Base-by-base conservation (phyloP, 2,888 invertebrate species). In the Lymantria monacha region DNA sequence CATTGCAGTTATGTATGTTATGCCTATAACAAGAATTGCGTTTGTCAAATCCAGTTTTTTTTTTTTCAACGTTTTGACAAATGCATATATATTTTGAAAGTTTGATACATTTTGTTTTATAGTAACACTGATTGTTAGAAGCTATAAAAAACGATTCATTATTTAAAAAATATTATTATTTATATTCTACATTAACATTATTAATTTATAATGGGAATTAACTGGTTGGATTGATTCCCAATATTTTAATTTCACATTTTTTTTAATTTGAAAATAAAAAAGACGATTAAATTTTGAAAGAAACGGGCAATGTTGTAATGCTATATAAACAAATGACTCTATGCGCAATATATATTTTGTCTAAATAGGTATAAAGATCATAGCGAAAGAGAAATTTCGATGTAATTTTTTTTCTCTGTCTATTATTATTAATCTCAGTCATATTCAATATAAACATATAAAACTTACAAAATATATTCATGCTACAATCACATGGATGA, bases 191-290 rank as follows among this genome's bases (percentile, higher is more conserved):
- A 13, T 40, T 11, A 13, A 40, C 3, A 41, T 41, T n/a, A n/a
- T n/a, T n/a, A 41, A 7, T 41, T 41, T 36, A 42, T 0, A 10
- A 10, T 46, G 55, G 67, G 76, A 74, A 76, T 80, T 70, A 63
- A 59, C 70, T 67, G 78, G 81, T 81, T 81, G 81, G 81, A 74
- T 63, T 74, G 57, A 77, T 81, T 76, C 76, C 72, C 69, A 22
- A 22, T 57, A 7, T 37, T 37, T 42, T 36, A 22, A 13, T 38
- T 33, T n/a, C 41, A n/a, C 8, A 38, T 8, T 38, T 3, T 38
- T 38, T 38, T 12, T n/a, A n/a, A 30, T 22, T 22, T 22, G 22
- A 22, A 22, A 22, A 22, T 22, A 22, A 22, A 22, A 22, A n/a
- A n/a, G n/a, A 22, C 22, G 5, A 22, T 22, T 3, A 22, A 22